These are phyloP conservation scores for Eupeodes latifasciatus DNA, from an alignment of 2,888 invertebrate species.

Conservation along the genomic window DNA sequence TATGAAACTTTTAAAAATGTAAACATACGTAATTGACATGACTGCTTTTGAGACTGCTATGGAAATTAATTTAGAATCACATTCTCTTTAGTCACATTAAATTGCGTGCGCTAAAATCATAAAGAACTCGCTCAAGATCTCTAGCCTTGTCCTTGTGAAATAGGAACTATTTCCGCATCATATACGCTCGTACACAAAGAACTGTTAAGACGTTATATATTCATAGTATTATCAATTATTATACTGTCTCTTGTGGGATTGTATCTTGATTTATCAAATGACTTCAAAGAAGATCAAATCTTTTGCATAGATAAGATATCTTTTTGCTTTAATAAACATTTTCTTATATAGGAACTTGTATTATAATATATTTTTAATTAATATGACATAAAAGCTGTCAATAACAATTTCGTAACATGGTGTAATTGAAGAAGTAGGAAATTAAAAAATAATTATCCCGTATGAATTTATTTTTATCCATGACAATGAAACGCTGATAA, in stretches of 20 bases:
- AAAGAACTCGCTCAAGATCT: conserved; percentile 15
- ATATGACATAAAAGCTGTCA: neutral
- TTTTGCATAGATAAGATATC: neutral
- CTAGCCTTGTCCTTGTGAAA: conserved; percentile 6
- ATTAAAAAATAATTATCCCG: neutral
- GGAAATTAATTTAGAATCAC: neutral
- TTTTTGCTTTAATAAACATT: neutral
- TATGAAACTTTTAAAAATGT: neutral
- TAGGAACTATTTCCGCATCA: conserved; percentile 22
- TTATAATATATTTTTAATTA: neutral
- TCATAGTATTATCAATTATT: neutral
- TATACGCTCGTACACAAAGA: neutral
- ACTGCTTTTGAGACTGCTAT: neutral
- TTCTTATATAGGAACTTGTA: neutral
- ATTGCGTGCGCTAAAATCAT: neutral
- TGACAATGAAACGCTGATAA: conserved; percentile 15
- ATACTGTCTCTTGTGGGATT: neutral
- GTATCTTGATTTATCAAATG: neutral
- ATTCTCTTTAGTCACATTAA: neutral
- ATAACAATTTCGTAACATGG: conserved; percentile 23
- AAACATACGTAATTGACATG: neutral
- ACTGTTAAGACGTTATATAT: neutral
- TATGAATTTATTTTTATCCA: conserved; percentile 34
- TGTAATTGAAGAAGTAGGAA: conserved; percentile 25
- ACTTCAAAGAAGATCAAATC: neutral